phyloP scores from a whole-genome alignment of 2,113 vertebrate genomes.

The Neomonachus schauinslandi region DNA sequence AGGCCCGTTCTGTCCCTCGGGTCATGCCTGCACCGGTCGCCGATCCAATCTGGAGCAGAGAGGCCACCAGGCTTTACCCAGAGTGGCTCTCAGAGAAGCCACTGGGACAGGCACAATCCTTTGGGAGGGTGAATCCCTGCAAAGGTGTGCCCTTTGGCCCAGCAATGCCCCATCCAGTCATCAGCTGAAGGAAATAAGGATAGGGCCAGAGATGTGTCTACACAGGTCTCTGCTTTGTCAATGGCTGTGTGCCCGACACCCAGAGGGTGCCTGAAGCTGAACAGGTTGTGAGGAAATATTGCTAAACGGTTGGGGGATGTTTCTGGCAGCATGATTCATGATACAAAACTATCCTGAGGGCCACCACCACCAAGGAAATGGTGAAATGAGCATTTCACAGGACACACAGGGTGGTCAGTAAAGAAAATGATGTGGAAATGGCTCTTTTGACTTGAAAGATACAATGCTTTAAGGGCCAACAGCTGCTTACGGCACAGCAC shows the following conservation, averaged over 20 bases:
- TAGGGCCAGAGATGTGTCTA: background rate
- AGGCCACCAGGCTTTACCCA: background rate
- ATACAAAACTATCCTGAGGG: background rate
- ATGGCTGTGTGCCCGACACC: background rate
- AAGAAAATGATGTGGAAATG: background rate
- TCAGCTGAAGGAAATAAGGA: background rate
- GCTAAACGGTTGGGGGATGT: background rate
- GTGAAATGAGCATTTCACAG: background rate
- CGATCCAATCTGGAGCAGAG: background rate
- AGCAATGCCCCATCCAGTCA: background rate
- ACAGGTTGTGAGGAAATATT: background rate
- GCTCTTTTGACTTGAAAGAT: background rate
- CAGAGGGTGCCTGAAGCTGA: background rate
- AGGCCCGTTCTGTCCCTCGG: background rate
- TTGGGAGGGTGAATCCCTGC: background rate
- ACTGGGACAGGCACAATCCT: background rate
- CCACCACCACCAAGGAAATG: background rate
- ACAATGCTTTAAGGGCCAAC: no score
- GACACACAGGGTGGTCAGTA: background rate
- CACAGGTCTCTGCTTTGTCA: background rate
- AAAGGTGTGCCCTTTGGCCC: background rate
- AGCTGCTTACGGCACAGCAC: background rate
- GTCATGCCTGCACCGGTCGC: background rate
- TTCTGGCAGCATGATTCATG: background rate
- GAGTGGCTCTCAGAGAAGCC: background rate